A percentile compares a stretch with the other conserved stretches of the same genome.
Conservation (phyloP, 2,797 vertebrate species). For the Acomys russatus region DNA sequence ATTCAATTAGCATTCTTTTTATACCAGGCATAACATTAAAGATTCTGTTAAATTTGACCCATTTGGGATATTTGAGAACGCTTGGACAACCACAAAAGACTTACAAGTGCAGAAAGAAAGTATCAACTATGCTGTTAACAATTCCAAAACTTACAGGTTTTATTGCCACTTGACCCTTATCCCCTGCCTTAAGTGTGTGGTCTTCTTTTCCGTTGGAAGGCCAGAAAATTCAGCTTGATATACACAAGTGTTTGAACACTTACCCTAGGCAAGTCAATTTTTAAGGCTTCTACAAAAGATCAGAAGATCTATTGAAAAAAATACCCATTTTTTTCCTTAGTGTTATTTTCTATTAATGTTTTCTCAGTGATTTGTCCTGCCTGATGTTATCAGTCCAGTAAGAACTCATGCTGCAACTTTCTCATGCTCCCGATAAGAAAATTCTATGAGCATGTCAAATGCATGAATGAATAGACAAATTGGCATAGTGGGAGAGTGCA, state of each 20-base stretch:
- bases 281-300: not conserved
- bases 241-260: conserved; percentile 10
- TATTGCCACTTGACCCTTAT: not conserved
- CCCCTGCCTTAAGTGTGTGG: not conserved
- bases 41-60: not conserved
- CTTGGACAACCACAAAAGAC: not conserved
- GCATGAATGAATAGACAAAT: conserved; percentile 68
- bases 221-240: not conserved
- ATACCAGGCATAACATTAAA: conserved; percentile 10
- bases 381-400: conserved; percentile 71
- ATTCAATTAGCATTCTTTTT: conserved; percentile 11
- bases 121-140: not conserved
- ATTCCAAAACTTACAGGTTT: not conserved
- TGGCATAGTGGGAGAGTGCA: conserved; percentile 39
- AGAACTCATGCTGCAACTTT: conserved; percentile 54
- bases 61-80: conserved; percentile 2
- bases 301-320: not conserved
- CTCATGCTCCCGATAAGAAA: conserved; percentile 60
- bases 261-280: conserved; percentile 36
- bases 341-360: conserved; percentile 52
- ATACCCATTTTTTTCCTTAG: not conserved
- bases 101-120: not conserved
- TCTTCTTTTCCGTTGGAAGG: not conserved
- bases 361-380: conserved; percentile 63
- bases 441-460: conserved; percentile 64